A percentile compares a stretch with the other conserved stretches of the same genome.
These are phyloP conservation scores for Drosophila insularis DNA, from an alignment of 1,140 invertebrate genomes.

Conservation along the genomic window DNA sequence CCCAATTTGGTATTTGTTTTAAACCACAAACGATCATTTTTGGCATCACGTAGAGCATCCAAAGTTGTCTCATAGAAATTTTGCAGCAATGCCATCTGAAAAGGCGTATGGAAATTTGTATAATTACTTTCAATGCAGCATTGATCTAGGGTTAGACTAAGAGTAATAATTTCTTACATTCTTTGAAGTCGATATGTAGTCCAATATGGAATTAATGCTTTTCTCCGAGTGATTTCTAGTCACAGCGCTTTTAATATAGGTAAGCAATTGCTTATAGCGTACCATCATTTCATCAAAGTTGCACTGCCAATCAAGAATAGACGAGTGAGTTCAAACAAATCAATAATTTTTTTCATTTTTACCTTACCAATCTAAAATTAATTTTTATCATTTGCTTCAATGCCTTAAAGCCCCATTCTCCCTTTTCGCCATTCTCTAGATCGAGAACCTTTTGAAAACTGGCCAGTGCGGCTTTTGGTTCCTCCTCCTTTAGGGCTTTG, in stretches of 20 bases:
- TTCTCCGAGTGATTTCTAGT: conserved; percentile 99
- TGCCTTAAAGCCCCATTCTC: conserved; percentile 99
- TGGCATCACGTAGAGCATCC: conserved; percentile 98
- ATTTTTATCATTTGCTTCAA: conserved; percentile 99
- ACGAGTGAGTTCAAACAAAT: neutral
- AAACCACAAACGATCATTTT: conserved; percentile 99
- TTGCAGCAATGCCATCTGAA: conserved; percentile 98
- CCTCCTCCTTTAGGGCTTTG: conserved; percentile 98
- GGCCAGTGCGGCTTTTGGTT: conserved; percentile 94
- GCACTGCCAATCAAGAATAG: conserved; percentile 84
- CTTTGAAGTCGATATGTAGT: conserved; percentile 99
- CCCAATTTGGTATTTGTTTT: conserved; percentile 99
- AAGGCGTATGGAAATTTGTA: neutral
- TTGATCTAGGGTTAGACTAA: too few relatives aligned
- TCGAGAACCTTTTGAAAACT: conserved; percentile 99
- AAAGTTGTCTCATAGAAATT: conserved; percentile 99
- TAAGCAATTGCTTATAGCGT: conserved; percentile 97
- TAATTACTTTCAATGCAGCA: too few relatives aligned
- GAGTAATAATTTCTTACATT: conserved; percentile 87
- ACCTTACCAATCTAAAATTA: conserved; percentile 96
- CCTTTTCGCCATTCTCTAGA: conserved; percentile 98
- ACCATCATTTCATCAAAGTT: conserved; percentile 99
- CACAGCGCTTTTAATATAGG: conserved; percentile 99
- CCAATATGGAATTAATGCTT: conserved; percentile 99
- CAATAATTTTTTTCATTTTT: neutral